A percentile compares a stretch with the other conserved stretches of the same genome.
Evolutionary conservation across 2,113 vertebrate genomes (phyloP).

Genomic region (Semicossyphus pulcher): DNA sequence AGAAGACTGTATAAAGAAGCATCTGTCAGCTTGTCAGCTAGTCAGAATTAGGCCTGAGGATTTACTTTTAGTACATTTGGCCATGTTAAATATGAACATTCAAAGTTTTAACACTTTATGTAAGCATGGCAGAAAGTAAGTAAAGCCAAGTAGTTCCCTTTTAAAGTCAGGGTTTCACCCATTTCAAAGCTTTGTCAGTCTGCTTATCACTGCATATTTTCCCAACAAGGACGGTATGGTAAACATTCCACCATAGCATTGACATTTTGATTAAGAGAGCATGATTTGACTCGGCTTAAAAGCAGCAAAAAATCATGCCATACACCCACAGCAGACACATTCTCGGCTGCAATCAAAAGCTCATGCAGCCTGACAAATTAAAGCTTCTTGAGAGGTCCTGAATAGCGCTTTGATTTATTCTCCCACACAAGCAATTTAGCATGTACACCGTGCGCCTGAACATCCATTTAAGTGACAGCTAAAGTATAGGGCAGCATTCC

Average conservation of each 20-base stretch:
- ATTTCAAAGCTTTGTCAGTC: neutral
- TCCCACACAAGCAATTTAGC: constrained; percentile 34
- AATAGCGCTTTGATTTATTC: constrained; percentile 60
- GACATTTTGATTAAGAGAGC: constrained; percentile 17
- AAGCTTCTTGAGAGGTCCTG: constrained; percentile 52
- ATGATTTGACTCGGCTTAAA: constrained; percentile 12
- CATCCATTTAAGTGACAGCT: constrained; percentile 6
- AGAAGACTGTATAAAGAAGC: neutral
- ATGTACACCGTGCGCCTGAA: constrained; percentile 10
- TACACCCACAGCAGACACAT: constrained; percentile 10
- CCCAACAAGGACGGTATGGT: too few species aligned
- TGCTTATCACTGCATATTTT: neutral
- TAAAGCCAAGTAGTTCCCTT: neutral
- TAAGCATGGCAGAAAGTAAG: neutral
- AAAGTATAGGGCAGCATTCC: neutral
- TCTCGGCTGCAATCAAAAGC: constrained; percentile 53
- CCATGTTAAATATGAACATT: neutral
- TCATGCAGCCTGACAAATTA: constrained; percentile 44
- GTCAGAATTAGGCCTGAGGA: neutral
- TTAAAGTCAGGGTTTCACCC: too few species aligned
- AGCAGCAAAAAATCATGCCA: neutral
- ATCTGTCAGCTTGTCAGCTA: too few species aligned
- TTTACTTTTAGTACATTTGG: neutral
- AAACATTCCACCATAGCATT: constrained; percentile 18
- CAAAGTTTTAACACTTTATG: neutral